Percentiles rank a stretch among this genome's conserved stretches.
Evolutionary conservation across 2,888 invertebrate species (phyloP).

Genomic region (Polydrusus tereticollis): DNA sequence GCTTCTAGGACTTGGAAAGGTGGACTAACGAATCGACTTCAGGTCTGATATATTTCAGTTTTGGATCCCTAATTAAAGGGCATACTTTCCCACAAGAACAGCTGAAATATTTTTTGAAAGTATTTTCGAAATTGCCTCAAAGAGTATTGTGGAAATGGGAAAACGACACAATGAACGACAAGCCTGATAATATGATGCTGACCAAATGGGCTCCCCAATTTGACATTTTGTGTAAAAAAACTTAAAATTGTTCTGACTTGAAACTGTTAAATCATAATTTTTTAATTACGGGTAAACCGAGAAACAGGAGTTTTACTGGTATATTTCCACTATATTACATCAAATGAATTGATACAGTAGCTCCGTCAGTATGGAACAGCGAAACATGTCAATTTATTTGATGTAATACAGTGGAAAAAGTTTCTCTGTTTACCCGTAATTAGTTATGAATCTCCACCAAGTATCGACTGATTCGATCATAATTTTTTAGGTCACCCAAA

Average conservation of each 20-base stretch:
- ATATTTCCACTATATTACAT: no score
- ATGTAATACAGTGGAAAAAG: no score
- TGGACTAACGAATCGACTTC: constrained; percentile 75
- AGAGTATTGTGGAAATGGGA: constrained; percentile 86
- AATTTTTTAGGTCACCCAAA: constrained; percentile 74
- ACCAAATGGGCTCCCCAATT: constrained; percentile 82
- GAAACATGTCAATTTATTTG: no score
- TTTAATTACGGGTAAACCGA: no score
- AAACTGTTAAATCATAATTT: no score
- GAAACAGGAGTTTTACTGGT: no score
- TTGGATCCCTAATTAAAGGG: constrained; percentile 80
- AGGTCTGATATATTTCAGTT: constrained; percentile 81
- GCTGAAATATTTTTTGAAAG: constrained; percentile 71
- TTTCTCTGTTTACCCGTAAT: no score
- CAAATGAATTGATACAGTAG: no score
- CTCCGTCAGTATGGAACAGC: no score
- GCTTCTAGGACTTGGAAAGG: constrained; percentile 70
- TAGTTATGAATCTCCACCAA: no score
- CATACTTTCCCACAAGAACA: constrained; percentile 74
- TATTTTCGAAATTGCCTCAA: constrained; percentile 74
- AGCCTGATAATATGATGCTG: constrained; percentile 74
- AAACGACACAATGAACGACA: constrained; percentile 69
- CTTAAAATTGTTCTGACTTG: no score
- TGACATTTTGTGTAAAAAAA: constrained; percentile 83
- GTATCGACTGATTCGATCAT: neutral